Base-by-base conservation (phyloP, 1,140 invertebrate species). In the Homarus americanus region DNA sequence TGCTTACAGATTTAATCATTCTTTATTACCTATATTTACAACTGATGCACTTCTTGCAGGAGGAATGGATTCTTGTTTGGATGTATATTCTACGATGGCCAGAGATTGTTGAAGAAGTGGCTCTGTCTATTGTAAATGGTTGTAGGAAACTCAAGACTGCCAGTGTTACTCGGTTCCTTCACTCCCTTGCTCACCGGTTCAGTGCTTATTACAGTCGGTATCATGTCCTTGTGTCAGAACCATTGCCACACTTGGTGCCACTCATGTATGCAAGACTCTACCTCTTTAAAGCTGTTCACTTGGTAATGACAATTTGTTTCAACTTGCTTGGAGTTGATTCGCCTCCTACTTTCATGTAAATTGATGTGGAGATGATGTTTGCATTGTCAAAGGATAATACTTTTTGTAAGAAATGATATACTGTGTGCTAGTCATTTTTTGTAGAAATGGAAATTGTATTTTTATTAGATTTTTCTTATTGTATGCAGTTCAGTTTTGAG, bases 181-280 rank as follows among this genome's bases (percentile, higher is more conserved):
- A 75, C 44, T 85, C 83, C 12, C 10, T 85, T 15, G 15, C 66
- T 10, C 83, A 85, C 34, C 66, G 83, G 38, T 72, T 72, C n/a
- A 85, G 83, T 24, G 83, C 66, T n/a, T 85, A 85, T 58, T 85
- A 85, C 83, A 44, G 83, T 40, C 40, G 83, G 0, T 73, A 85
- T 44, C 69, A 85, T 41, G 69, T 85, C 15, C 69, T 85, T 17
- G 34, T 36, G n/a, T 32, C 41, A 20, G 69, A 73, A 4, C 44
- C 72, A 49, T 40, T 75, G n/a, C 83, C 83, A 32, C 83, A 85
- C 72, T 66, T 85, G 38, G 36, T 85, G 17, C 83, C 83, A 38
- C 66, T 75, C 24, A 75, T 85, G 44, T 75, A 85, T 53, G 83
- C 83, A 44, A 72, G 83, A 5, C 83, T 85, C 20, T 41, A 85